Evolutionary conservation across 2,888 invertebrate genomes (phyloP), one percentile per base, ranked within the genome.

Genomic region (Epinotia demarniana): DNA sequence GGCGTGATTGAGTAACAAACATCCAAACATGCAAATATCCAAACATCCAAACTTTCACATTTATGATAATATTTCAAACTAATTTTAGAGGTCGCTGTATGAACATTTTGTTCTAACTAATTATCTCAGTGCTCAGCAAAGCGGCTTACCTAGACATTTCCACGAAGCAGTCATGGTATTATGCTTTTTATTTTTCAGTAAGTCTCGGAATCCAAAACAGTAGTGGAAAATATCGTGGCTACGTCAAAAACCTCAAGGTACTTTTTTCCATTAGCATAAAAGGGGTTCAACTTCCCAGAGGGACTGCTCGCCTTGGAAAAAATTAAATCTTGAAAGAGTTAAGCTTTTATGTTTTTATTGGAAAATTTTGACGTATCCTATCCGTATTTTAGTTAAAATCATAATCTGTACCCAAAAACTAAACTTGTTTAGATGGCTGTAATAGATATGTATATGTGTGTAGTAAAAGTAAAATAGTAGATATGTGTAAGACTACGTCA

Each of bases 251-350:
- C 53, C 16, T 53, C 43, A 33, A 64, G 72, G 75, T 70, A 57
- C 46, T 49, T 53, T 64, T 23, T 78, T 76, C 75, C 78, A 78
- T 78, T 77, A 77, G 57, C 75, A 73, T 77, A 76, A 78, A 77
- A 77, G 77, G 39, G 77, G 75, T 72, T 57, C 27, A 46, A 19
- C 39, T 60, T 46, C 78, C 73, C 67, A 27, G 13, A n/a, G 73
- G 78, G 63, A 66, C 61, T 55, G 61, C 46, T 58, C n/a, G 64
- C 63, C 75, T 58, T 70, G 66, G 55, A 60, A 75, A 77, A 73
- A 77, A 78, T 71, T 71, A 62, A 68, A 75, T 75, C 73, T 77
- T 70, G 19, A 60, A 66, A 53, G 68, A 77, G 64, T 72, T 55
- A 55, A 27, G 69, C 68, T 57, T 73, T 62, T 55, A 55, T 60